Conservation (phyloP, 2,888 invertebrate species). For the Melieria omissa region DNA sequence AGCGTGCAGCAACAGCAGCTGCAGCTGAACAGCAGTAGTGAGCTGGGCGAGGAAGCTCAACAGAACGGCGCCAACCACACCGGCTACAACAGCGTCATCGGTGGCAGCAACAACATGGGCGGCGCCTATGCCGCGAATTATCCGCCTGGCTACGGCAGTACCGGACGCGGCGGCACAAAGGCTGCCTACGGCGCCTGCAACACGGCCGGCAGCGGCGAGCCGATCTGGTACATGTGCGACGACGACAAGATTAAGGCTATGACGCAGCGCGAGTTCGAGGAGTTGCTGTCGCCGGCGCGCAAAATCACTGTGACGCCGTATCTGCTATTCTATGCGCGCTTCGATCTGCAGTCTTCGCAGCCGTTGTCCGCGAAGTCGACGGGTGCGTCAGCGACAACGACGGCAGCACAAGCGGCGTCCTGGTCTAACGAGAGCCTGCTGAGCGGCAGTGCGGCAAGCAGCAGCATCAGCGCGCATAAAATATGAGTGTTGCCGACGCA, state of each 20-base stretch:
- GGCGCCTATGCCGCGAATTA: slow-evolving; percentile 45
- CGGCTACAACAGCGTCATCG: slow-evolving; percentile 41
- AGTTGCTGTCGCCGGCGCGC: slow-evolving; percentile 78
- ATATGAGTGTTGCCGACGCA: slow-evolving; percentile 51
- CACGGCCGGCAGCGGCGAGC: slow-evolving; percentile 53
- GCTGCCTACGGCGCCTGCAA: slow-evolving; percentile 25
- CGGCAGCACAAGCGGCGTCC: slow-evolving; percentile 49
- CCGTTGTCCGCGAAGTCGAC: slow-evolving; percentile 41
- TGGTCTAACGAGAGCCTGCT: slow-evolving; percentile 59
- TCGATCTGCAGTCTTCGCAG: slow-evolving; percentile 65
- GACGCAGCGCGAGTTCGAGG: slow-evolving; percentile 80
- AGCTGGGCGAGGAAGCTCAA: slow-evolving; percentile 57
- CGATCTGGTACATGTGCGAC: slow-evolving; percentile 87
- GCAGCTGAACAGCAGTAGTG: slow-evolving; percentile 51
- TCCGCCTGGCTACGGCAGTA: slow-evolving; percentile 62
- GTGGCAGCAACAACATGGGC: slow-evolving; percentile 32
- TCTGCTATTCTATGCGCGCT: slow-evolving; percentile 83
- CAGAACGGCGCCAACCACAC: slow-evolving; percentile 56
- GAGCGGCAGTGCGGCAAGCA: no score
- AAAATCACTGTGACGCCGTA: slow-evolving; percentile 87
- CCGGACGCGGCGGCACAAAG: slow-evolving; percentile 53
- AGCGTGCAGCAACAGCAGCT: slow-evolving; percentile 41
- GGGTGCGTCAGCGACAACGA: slow-evolving; percentile 32
- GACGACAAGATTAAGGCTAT: slow-evolving; percentile 86
- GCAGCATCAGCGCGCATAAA: slow-evolving; percentile 42